Conservation (phyloP, 2,888 invertebrate species). For the Cheilosia variabilis region DNA sequence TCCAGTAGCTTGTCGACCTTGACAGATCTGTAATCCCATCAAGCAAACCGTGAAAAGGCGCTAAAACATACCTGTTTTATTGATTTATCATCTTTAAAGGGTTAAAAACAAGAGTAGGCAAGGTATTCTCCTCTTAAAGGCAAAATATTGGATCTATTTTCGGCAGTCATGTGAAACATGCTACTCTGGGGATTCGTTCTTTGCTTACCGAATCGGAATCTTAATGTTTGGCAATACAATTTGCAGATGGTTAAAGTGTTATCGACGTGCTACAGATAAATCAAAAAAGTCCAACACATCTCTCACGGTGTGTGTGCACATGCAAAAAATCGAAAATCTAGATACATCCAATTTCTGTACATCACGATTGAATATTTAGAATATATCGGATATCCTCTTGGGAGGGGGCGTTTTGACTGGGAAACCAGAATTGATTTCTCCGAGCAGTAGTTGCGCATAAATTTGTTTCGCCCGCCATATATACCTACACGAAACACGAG, state of each 20-base stretch:
- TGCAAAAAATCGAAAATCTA: slow-evolving; percentile 51
- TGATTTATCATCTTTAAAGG: neutral
- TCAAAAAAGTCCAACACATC: slow-evolving; percentile 53
- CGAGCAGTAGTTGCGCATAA: slow-evolving; percentile 70
- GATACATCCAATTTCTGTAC: slow-evolving; percentile 63
- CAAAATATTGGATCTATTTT: slow-evolving; percentile 22
- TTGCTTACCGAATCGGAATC: slow-evolving; percentile 71
- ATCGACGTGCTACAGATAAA: slow-evolving; percentile 71
- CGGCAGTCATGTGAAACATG: slow-evolving; percentile 32
- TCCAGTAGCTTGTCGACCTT: too few relatives aligned
- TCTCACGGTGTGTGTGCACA: slow-evolving; percentile 4
- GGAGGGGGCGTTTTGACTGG: slow-evolving; percentile 39
- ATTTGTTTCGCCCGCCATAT: slow-evolving; percentile 55
- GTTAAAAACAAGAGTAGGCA: neutral
- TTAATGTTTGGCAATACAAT: slow-evolving; percentile 73
- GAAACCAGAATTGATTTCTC: slow-evolving; percentile 72
- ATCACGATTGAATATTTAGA: slow-evolving; percentile 70
- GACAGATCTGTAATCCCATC: too few relatives aligned
- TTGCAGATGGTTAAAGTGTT: slow-evolving; percentile 66
- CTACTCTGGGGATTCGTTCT: slow-evolving; percentile 42
- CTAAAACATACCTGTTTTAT: neutral
- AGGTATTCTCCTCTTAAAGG: neutral
- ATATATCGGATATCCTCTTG: slow-evolving; percentile 53
- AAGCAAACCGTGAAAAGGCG: too few relatives aligned
- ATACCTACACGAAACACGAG: neutral